These are phyloP conservation scores for Noctuana brunneofusca DNA, from an alignment of 2,888 invertebrate species.

Conservation along the genomic window DNA sequence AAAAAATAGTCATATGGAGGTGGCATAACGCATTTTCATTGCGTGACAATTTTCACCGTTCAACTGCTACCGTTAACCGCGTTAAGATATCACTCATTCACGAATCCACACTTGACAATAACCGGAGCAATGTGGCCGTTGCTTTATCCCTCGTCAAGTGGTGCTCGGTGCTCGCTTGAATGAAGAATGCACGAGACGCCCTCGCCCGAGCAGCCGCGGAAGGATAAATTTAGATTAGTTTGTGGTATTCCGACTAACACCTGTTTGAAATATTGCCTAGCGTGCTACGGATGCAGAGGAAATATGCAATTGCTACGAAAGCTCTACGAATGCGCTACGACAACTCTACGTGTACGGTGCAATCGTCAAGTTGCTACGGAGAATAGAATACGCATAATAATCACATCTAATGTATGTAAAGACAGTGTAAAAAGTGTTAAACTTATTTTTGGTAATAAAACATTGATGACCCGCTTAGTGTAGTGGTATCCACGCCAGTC, in stretches of 20 bases:
- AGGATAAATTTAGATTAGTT: conserved; percentile 22
- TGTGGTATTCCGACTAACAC: conserved; percentile 17
- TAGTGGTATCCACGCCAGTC: no score
- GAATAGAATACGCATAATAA: neutral
- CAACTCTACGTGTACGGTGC: neutral
- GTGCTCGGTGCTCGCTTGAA: conserved; percentile 20
- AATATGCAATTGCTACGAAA: conserved; percentile 11
- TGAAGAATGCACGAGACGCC: conserved; percentile 26
- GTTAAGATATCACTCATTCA: no score
- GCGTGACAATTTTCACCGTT: no score
- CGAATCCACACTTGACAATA: neutral
- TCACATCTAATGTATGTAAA: no score
- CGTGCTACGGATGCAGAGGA: neutral
- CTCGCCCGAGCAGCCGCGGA: conserved; percentile 19
- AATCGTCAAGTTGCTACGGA: neutral
- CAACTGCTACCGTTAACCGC: no score
- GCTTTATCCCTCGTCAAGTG: conserved; percentile 3
- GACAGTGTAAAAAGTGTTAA: no score
- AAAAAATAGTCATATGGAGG: no score
- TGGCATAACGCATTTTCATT: no score
- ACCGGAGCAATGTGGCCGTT: conserved; percentile 1
- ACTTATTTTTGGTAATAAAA: no score
- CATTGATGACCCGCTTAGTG: no score
- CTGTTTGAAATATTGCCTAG: conserved; percentile 20
- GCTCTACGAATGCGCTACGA: conserved; percentile 14